Evolutionary conservation across 2,113 vertebrate genomes (phyloP).

Genomic region (Ia io): DNA sequence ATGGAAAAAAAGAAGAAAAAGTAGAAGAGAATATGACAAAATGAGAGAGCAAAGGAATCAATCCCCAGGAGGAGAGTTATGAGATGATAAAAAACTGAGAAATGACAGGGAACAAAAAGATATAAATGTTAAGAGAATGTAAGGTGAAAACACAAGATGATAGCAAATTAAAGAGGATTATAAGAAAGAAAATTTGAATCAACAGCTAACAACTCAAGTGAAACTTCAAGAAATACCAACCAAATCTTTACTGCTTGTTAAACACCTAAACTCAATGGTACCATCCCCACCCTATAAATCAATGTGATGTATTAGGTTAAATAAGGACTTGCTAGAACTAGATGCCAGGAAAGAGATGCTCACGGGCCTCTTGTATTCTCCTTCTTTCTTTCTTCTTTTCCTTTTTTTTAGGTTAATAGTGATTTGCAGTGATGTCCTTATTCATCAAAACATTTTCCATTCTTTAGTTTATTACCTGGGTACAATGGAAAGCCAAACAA

Average conservation of each 20-base stretch:
- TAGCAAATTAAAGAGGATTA: neutral
- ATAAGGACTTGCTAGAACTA: neutral
- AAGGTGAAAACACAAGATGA: neutral
- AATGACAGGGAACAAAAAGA: neutral
- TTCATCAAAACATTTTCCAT: slow-evolving; percentile 54
- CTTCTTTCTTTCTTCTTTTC: neutral
- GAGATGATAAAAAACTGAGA: neutral
- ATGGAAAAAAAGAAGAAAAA: neutral
- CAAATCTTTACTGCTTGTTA: neutral
- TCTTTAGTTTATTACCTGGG: slow-evolving; percentile 44
- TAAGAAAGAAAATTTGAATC: neutral
- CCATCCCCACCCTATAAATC: neutral
- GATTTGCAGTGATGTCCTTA: slow-evolving; percentile 42
- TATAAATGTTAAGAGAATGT: neutral
- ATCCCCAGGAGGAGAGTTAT: neutral
- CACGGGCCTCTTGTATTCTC: neutral
- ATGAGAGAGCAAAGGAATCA: neutral
- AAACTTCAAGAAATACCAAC: neutral
- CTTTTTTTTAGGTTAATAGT: slow-evolving; percentile 25
- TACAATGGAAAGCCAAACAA: slow-evolving; percentile 28
- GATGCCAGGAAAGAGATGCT: neutral
- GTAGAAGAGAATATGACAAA: neutral
- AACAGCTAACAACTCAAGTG: slow-evolving; percentile 12
- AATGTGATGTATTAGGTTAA: neutral
- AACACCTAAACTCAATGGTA: neutral